Percentiles rank a stretch among this genome's conserved stretches.
Evolutionary conservation across 2,888 invertebrate species (phyloP).

Genomic region (Sarcophaga caerulescens): DNA sequence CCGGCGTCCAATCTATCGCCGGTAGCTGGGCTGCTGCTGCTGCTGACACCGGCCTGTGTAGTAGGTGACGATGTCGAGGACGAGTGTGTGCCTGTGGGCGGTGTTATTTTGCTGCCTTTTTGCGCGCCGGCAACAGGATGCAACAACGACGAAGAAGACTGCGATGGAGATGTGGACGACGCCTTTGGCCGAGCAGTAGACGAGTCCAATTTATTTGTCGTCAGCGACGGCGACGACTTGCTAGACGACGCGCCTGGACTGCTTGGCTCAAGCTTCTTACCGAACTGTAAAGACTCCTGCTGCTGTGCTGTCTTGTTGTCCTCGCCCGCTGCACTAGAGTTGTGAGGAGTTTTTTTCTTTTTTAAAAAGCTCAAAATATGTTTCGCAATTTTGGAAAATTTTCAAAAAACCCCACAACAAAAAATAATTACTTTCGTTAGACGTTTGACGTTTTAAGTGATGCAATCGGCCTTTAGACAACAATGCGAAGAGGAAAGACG

Average conservation of each 20-base stretch:
- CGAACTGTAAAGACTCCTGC: slow-evolving; percentile 70
- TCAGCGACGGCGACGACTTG: slow-evolving; percentile 65
- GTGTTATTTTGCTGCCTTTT: slow-evolving; percentile 73
- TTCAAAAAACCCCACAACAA: slow-evolving; percentile 70
- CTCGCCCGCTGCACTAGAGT: slow-evolving; percentile 74
- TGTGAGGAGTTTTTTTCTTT: slow-evolving; percentile 80
- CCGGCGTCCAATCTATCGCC: slow-evolving; percentile 65
- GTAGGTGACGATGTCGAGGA: slow-evolving; percentile 71
- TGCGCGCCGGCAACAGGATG: slow-evolving; percentile 53
- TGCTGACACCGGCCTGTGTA: slow-evolving; percentile 58
- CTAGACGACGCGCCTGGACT: slow-evolving; percentile 70
- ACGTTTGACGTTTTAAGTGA: not conserved
- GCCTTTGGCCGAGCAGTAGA: slow-evolving; percentile 62
- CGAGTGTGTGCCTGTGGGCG: slow-evolving; percentile 71
- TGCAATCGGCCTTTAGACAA: too few relatives aligned
- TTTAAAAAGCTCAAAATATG: slow-evolving; percentile 80
- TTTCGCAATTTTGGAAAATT: slow-evolving; percentile 81
- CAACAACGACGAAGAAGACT: slow-evolving; percentile 63
- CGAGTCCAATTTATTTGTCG: slow-evolving; percentile 71
- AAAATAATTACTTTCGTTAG: slow-evolving; percentile 38
- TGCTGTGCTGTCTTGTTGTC: slow-evolving; percentile 76
- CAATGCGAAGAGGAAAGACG: too few relatives aligned
- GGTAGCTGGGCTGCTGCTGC: slow-evolving; percentile 61
- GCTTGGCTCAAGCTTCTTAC: slow-evolving; percentile 72
- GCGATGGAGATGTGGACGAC: slow-evolving; percentile 59